Conservation (phyloP, 2,888 invertebrate genomes). For the Allygus modestus region DNA sequence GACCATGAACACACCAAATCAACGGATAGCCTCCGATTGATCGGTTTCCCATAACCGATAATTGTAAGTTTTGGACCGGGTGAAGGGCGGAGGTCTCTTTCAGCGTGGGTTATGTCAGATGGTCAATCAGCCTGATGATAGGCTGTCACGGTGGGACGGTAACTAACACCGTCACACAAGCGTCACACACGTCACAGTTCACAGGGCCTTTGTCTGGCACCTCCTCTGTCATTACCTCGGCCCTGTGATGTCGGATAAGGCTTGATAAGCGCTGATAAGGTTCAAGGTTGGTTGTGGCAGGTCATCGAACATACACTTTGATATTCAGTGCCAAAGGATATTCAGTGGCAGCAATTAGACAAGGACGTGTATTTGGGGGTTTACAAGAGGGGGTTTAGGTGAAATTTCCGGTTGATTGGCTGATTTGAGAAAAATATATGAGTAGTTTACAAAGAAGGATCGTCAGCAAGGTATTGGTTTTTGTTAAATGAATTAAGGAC, state of each 20-base stretch:
- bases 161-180: not conserved
- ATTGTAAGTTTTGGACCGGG: conserved; percentile 1
- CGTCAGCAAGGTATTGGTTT: too few species aligned
- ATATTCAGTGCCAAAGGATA: too few species aligned
- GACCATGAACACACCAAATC: not conserved
- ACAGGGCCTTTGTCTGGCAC: conserved; percentile 25
- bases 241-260: conserved; percentile 42
- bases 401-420: too few species aligned
- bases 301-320: not conserved
- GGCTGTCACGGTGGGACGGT: conserved; percentile 9
- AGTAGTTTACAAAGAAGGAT: too few species aligned
- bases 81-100: too few species aligned
- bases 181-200: conserved; percentile 17
- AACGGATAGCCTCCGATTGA: not conserved
- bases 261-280: conserved; percentile 32
- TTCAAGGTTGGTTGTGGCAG: conserved; percentile 42
- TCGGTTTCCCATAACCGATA: conserved; percentile 27
- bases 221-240: conserved; percentile 33
- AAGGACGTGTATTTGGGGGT: too few species aligned
- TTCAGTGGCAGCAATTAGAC: too few species aligned
- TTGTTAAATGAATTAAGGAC: too few species aligned
- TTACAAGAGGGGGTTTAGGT: too few species aligned
- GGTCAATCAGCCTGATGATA: conserved; percentile 28
- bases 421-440: too few species aligned
- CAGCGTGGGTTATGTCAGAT: not conserved